Base-by-base conservation (phyloP, 2,888 invertebrate genomes). In the Ephialtes manifestator region DNA sequence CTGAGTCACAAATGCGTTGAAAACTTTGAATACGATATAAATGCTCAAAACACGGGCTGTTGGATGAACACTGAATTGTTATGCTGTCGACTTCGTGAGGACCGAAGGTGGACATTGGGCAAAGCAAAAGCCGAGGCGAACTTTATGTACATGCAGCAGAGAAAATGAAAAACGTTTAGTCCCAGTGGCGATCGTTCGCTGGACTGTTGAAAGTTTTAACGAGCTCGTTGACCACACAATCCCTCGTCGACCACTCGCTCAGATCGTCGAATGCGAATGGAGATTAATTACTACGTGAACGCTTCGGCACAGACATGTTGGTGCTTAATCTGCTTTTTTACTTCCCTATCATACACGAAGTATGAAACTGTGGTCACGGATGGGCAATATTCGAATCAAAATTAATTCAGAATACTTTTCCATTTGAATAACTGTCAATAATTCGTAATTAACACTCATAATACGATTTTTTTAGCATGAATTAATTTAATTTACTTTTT, bases 201-300 rank as follows among this genome's bases (percentile, higher is more conserved):
- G 87, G 84, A 87, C 87, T 86, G 88, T 88, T 83, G 87, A 89
- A 91, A 92, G 88, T 91, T 92, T 92, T 90, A 91, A 92, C 92
- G 91, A 91, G 88, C 90, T 90, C 88, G 90, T 91, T 90, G 85
- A 80, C 48, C 13, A 65, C 13, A 35, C 55, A 35, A 43, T 72
- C 55, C 35, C 63, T 48, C 43, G 31, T n/a, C 13, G 74, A 48
- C 60, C 20, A 48, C 48, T 75, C 60, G 20, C 8, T 63, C 48
- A 31, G 35, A 85, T 51, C 68, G 83, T 68, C 81, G 84, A 84
- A 87, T 81, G 18, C 28, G 85, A 81, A 81, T 85, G 77, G 82
- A 88, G 88, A 89, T 90, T 90, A 90, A 90, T 90, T 90, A 88
- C 85, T 87, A 43, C 68, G 60, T 81, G 85, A 89, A 84, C 76